Evolutionary conservation across 1,140 invertebrate genomes (phyloP).

Genomic region (Brachionus angularis): DNA sequence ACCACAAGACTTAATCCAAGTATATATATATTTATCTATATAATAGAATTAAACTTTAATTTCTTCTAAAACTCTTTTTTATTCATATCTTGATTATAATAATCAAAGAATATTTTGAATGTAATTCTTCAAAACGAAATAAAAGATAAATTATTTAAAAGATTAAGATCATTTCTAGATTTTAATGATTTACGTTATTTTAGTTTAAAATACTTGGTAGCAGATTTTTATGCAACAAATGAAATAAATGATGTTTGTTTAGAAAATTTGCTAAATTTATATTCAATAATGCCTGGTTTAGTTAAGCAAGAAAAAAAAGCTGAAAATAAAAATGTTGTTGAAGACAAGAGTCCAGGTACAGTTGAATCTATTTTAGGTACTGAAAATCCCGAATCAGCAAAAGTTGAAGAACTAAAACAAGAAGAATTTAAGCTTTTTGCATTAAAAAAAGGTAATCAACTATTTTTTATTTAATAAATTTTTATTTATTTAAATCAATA

Average conservation of each 20-base stretch:
- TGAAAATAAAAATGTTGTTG: background rate
- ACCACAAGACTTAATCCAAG: conserved; percentile 4
- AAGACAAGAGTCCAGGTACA: no score
- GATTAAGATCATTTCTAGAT: background rate
- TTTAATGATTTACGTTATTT: conserved; percentile 10
- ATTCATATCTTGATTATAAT: no score
- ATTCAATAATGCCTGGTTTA: background rate
- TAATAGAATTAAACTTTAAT: background rate
- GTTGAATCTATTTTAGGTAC: no score
- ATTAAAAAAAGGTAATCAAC: background rate
- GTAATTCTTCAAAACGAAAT: background rate
- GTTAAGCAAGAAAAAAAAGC: conserved; percentile 17
- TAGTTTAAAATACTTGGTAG: background rate
- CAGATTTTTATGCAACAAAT: conserved; percentile 28
- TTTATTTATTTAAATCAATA: background rate
- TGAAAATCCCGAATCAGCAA: background rate
- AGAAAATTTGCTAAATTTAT: conserved; percentile 29
- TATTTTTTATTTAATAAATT: no score
- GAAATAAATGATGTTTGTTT: background rate
- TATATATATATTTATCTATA: background rate
- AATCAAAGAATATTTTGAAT: background rate
- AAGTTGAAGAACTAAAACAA: background rate
- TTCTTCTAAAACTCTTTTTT: no score
- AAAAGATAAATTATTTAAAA: conserved; percentile 27
- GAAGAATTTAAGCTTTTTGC: background rate